Conservation (phyloP, 2,888 invertebrate genomes). For the Nymphalis polychloros region DNA sequence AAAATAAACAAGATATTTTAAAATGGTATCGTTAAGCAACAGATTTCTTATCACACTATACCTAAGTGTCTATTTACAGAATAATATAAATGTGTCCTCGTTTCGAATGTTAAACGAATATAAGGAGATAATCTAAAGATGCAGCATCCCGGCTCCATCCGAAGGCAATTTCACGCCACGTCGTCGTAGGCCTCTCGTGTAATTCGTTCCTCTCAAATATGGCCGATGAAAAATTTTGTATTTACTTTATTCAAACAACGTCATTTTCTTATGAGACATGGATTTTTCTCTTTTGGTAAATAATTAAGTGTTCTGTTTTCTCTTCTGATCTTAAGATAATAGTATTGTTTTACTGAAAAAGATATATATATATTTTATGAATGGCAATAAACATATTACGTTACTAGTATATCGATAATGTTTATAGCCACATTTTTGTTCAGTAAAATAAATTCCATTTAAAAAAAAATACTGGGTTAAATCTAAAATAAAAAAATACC, state of each 20-base stretch:
- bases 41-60: slow-evolving; percentile 24
- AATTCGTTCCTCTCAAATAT: slow-evolving; percentile 58
- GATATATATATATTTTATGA: too few species aligned
- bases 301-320: slow-evolving; percentile 5
- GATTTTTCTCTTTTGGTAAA: slow-evolving; percentile 18
- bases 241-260: slow-evolving; percentile 57
- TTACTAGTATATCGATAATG: too few species aligned
- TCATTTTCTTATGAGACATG: slow-evolving; percentile 42
- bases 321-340: background rate
- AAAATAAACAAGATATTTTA: too few species aligned
- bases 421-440: too few species aligned
- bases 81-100: slow-evolving; percentile 37
- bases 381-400: too few species aligned
- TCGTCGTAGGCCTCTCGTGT: slow-evolving; percentile 60
- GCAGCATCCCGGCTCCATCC: slow-evolving; percentile 44
- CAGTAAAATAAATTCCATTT: too few species aligned
- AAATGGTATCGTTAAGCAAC: slow-evolving; percentile 5
- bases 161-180: slow-evolving; percentile 75
- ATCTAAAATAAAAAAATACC: too few species aligned
- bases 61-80: slow-evolving; percentile 35
- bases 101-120: slow-evolving; percentile 40
- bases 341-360: too few species aligned
- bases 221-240: slow-evolving; percentile 58
- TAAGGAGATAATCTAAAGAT: slow-evolving; percentile 41
- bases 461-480: too few species aligned